Evolutionary conservation across 2,797 vertebrate genomes (phyloP).

Genomic region (Sebastiscus albofasciatus): DNA sequence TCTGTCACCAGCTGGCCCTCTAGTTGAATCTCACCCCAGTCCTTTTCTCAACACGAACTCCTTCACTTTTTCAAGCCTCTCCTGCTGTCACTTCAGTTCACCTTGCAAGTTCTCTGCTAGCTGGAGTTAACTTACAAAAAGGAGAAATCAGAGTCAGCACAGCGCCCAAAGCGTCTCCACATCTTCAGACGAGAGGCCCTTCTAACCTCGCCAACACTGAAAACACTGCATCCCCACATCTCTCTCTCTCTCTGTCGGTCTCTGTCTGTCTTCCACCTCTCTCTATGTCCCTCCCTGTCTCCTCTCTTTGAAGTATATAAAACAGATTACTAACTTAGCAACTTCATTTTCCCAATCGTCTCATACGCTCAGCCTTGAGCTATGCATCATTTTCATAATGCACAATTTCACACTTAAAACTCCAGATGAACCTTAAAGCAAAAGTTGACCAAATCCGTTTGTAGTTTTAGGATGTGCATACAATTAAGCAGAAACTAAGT

Average conservation of each 20-base stretch:
- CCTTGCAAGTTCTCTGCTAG: constrained; percentile 9
- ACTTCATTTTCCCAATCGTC: constrained; percentile 26
- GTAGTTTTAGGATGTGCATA: background rate
- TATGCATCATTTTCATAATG: constrained; percentile 24
- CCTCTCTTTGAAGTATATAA: constrained; percentile 42
- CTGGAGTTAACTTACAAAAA: constrained; percentile 25
- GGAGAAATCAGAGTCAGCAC: constrained; percentile 21
- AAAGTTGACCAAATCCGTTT: constrained; percentile 15
- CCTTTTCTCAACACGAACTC: background rate
- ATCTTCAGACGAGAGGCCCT: constrained; percentile 3
- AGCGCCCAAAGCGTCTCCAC: background rate
- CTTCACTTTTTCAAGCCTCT: constrained; percentile 3
- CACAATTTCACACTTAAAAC: constrained; percentile 23
- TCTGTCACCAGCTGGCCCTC: background rate
- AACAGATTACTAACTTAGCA: constrained; percentile 44
- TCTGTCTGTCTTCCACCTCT: background rate
- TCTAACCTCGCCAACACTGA: background rate
- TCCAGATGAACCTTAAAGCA: constrained; percentile 20
- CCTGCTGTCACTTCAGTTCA: constrained; percentile 30
- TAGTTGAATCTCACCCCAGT: background rate
- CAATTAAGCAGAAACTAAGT: background rate
- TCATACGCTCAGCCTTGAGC: constrained; percentile 28
- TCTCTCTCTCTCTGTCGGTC: too few species aligned
- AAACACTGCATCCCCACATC: background rate
- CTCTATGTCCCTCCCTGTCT: background rate